Evolutionary conservation across 2,888 invertebrate species (phyloP), one percentile per base, ranked within the genome.

Genomic region (Pemphredon lugubris): DNA sequence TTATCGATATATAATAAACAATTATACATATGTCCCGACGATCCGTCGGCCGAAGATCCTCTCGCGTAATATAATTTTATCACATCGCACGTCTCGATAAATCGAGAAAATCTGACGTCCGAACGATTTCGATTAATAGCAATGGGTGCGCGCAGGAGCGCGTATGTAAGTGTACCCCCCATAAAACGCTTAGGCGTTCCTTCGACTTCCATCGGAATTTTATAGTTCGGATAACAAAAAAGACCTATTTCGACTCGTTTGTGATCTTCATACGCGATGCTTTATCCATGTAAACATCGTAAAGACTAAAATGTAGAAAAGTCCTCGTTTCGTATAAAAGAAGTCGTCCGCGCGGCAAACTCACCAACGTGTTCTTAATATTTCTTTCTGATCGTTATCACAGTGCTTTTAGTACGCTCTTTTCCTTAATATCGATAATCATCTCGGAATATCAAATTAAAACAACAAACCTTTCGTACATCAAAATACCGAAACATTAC

Each of bases 51-150:
- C 68, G 59, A 60, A 60, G 64, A 60, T 72, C 61, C 58, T 57
- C 70, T 76, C 58, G 71, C 69, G 40, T 75, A 40, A n/a, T 59
- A 40, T 53, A 51, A n/a, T n/a, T 76, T 59, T 82, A 81, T 82
- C 81, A 81, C 79, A 79, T 79, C 67, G 64, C 74, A 72, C 69
- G 73, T 78, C 75, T 58, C 7, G n/a, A n/a, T 55, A 77, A 81
- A 77, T 60, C 59, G 77, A 79, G 71, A 63, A 57, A 59, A 47
- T 51, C 34, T 51, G 32, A n/a, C 26, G 14, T 20, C 45, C 14
- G 30, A n/a, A 50, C 1, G 5, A 47, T 16, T 7, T 44, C 44
- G 50, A 39, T n/a, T 53, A n/a, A 23, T 42, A 57, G 40, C 18
- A 32, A 34, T 42, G 39, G 32, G 14, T 20, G n/a, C 26, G 18